Percentiles rank a stretch among this genome's conserved stretches.
Evolutionary conservation across 1,140 invertebrate species (phyloP).

Genomic region (Atta texana): DNA sequence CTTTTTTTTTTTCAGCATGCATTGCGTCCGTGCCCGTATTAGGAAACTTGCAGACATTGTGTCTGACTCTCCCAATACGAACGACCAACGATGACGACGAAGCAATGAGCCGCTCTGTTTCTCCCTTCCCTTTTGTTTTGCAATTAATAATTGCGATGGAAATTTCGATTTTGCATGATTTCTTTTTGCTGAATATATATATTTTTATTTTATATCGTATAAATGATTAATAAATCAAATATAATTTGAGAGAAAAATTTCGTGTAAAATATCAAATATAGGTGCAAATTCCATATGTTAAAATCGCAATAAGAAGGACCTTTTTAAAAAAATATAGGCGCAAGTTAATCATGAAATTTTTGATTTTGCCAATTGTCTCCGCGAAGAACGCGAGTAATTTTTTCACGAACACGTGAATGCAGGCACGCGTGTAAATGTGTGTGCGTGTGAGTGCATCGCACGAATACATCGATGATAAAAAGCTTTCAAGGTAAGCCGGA

Average conservation of each 20-base stretch:
- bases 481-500: constrained; percentile 81
- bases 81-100: constrained; percentile 59
- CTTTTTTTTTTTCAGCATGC: constrained; percentile 74
- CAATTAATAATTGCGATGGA: constrained; percentile 39
- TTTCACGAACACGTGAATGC: background rate
- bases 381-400: constrained; percentile 12
- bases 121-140: background rate
- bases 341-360: background rate
- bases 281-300: background rate
- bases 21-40: constrained; percentile 78
- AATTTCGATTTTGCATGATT: constrained; percentile 19
- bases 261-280: background rate
- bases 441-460: constrained; percentile 7
- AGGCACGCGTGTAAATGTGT: background rate
- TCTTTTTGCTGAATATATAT: background rate
- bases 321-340: background rate
- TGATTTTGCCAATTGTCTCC: background rate
- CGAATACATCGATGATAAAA: constrained; percentile 75
- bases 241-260: background rate
- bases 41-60: constrained; percentile 84
- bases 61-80: constrained; percentile 57
- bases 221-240: background rate
- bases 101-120: constrained; percentile 18
- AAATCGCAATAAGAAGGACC: no score
- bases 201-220: background rate